phyloP scores from a whole-genome alignment of 1,140 invertebrate genomes.

The Triops cancriformis region DNA sequence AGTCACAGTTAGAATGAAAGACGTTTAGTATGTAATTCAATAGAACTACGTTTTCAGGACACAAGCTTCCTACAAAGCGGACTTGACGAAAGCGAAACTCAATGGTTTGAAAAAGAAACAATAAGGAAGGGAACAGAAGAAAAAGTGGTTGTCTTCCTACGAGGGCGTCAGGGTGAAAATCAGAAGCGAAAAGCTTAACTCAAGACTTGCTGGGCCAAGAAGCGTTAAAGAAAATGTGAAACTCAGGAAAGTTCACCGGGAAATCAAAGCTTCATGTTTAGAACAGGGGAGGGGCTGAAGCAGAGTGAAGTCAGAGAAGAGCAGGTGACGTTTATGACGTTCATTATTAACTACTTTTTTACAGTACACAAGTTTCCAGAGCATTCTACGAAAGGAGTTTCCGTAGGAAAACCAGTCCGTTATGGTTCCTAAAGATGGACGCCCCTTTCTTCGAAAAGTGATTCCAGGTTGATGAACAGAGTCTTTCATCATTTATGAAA shows the following conservation, averaged over 20 bases:
- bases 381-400: background rate
- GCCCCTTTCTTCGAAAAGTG: background rate
- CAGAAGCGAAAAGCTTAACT: background rate
- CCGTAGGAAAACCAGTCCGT: background rate
- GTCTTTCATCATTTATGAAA: background rate
- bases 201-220: background rate
- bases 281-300: background rate
- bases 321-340: background rate
- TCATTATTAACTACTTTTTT: background rate
- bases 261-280: background rate
- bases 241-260: background rate
- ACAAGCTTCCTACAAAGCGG: slow-evolving; percentile 12
- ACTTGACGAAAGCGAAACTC: slow-evolving; percentile 1
- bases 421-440: background rate
- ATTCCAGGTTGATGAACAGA: background rate
- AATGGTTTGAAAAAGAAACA: background rate
- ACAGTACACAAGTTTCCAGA: background rate
- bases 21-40: background rate
- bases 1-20: background rate
- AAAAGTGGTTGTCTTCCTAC: background rate
- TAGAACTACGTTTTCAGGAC: background rate
- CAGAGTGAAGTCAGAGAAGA: background rate
- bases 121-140: background rate
- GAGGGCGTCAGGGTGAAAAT: background rate
- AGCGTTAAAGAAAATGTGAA: background rate